Percentiles rank a stretch among this genome's conserved stretches.
Evolutionary conservation across 2,113 vertebrate genomes (phyloP).

Genomic region (Tetrao urogallus): DNA sequence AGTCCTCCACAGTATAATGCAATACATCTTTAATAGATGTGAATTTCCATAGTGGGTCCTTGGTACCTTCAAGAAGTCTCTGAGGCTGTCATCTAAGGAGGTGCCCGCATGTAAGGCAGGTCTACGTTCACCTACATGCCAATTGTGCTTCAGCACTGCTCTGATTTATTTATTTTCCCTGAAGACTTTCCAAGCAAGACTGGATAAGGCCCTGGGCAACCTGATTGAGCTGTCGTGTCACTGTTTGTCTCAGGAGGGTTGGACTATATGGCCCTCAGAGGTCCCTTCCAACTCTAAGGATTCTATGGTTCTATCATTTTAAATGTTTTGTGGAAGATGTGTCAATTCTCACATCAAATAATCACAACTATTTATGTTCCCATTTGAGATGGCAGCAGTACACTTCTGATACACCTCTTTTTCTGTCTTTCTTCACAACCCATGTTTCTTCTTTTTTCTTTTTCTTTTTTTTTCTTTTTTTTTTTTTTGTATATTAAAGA

Average conservation of each 20-base stretch:
- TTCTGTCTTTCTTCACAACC: background rate
- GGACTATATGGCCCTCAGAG: no score
- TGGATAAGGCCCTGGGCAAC: no score
- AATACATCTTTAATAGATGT: background rate
- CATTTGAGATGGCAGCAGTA: background rate
- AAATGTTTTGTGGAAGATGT: background rate
- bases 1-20: background rate
- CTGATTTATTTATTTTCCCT: background rate
- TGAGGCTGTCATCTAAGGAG: background rate
- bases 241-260: no score
- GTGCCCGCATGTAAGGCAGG: background rate
- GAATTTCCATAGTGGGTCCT: background rate
- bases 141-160: background rate
- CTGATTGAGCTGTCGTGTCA: no score
- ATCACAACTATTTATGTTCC: background rate
- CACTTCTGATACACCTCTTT: background rate
- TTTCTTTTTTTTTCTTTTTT: slow-evolving; percentile 15
- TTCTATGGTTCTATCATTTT: no score
- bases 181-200: no score
- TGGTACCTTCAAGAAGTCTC: background rate
- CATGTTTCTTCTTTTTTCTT: background rate
- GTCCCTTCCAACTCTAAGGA: no score
- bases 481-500: background rate
- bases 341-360: no score
- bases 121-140: background rate